phyloP scores from a whole-genome alignment of 1,140 invertebrate genomes.

The Musca vetustissima region DNA sequence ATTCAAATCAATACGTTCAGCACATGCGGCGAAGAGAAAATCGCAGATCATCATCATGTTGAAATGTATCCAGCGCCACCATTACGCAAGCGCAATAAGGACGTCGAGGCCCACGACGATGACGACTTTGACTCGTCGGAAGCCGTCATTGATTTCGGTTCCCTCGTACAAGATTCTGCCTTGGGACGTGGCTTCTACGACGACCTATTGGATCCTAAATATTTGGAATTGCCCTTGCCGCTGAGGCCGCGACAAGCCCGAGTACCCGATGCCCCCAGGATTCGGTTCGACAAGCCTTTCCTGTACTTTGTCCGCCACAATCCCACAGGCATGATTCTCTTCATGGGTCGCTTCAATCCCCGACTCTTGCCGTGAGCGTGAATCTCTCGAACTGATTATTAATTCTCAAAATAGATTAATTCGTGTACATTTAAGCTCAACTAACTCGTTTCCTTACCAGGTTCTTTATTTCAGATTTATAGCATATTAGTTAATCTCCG shows the following conservation, averaged over 20 bases:
- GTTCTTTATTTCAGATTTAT: background rate
- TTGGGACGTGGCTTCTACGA: slow-evolving; percentile 63
- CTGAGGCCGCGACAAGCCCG: slow-evolving; percentile 70
- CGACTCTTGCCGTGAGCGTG: slow-evolving; percentile 65
- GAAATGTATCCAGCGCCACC: slow-evolving; percentile 76
- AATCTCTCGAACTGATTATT: background rate
- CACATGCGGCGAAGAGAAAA: slow-evolving; percentile 74
- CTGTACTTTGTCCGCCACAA: slow-evolving; percentile 84
- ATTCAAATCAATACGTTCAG: slow-evolving; percentile 77
- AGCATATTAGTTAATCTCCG: background rate
- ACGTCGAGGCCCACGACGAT: slow-evolving; percentile 42
- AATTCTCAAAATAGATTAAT: too few species aligned
- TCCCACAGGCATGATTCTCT: slow-evolving; percentile 80
- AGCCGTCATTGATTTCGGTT: slow-evolving; percentile 42
- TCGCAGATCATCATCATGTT: slow-evolving; percentile 72
- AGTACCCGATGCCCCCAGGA: slow-evolving; percentile 67
- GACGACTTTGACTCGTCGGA: slow-evolving; percentile 42
- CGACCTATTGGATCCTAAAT: slow-evolving; percentile 63
- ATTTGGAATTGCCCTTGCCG: slow-evolving; percentile 65
- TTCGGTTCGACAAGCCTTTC: slow-evolving; percentile 82
- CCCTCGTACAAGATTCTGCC: slow-evolving; percentile 58
- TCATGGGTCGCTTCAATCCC: slow-evolving; percentile 83
- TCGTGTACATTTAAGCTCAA: slow-evolving; percentile 1
- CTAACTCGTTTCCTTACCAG: too few species aligned
- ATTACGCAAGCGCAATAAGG: slow-evolving; percentile 55